Conservation (phyloP, 2,888 invertebrate species). For the Mayetiola destructor region DNA sequence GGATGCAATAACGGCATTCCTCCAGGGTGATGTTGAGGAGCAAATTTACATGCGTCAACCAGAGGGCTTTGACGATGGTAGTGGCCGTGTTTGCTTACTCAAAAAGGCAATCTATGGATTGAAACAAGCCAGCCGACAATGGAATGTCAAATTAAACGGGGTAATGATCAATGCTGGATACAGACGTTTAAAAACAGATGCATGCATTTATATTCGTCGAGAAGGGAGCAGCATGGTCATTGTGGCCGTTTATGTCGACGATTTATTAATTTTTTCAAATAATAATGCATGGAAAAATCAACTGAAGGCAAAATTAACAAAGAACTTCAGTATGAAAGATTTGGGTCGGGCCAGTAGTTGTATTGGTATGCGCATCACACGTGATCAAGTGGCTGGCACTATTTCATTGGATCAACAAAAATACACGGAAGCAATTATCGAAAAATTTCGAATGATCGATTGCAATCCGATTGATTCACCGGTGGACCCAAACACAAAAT, state of each 20-base stretch:
- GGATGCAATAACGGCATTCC: constrained; percentile 12
- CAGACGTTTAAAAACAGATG: constrained; percentile 15
- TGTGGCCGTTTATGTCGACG: constrained; percentile 17
- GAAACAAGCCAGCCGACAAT: constrained; percentile 16
- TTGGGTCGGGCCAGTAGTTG: constrained; percentile 10
- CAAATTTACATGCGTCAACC: constrained; percentile 4
- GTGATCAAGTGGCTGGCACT: not conserved
- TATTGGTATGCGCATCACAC: not conserved
- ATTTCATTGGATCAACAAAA: constrained; percentile 15
- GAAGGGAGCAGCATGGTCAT: not conserved
- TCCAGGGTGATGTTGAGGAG: constrained; percentile 13
- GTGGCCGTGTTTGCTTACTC: constrained; percentile 16
- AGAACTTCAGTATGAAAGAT: constrained; percentile 13
- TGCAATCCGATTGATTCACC: constrained; percentile 19
- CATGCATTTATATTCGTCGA: constrained; percentile 12
- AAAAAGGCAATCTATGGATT: constrained; percentile 18
- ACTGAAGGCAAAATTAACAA: not conserved
- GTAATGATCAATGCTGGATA: constrained; percentile 10
- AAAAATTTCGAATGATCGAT: constrained; percentile 18
- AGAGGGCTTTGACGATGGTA: constrained; percentile 15
- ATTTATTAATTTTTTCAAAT: not conserved
- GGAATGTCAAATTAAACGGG: constrained; percentile 12
- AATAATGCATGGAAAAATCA: not conserved
- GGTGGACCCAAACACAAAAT: constrained; percentile 18
- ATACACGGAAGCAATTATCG: not conserved